These are phyloP conservation scores for Psix sp. DNA, from an alignment of 1,140 invertebrate species.

Conservation along the genomic window DNA sequence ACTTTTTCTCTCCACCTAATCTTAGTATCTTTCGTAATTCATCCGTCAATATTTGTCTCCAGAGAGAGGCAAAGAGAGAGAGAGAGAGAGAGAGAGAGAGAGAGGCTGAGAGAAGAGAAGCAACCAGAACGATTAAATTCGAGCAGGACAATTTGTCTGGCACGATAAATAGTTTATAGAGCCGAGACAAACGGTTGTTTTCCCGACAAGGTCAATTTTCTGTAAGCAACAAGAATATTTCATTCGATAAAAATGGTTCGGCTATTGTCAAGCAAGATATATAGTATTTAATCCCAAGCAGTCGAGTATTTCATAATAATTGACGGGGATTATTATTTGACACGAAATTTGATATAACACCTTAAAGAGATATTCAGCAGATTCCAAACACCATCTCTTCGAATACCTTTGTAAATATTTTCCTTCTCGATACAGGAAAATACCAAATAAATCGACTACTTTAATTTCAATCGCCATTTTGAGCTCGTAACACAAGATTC, in stretches of 20 bases:
- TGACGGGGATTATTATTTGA: constrained; percentile 23
- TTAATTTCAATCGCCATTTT: too few species aligned
- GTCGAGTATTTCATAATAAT: constrained; percentile 15
- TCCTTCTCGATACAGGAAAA: too few species aligned
- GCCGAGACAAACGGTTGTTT: neutral
- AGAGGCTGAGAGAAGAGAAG: too few species aligned
- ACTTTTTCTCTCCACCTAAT: constrained; percentile 17
- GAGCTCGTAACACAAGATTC: too few species aligned
- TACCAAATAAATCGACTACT: too few species aligned
- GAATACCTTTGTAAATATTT: too few species aligned
- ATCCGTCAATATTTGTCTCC: constrained; percentile 31
- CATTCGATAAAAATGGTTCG: constrained; percentile 20
- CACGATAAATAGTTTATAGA: constrained; percentile 6
- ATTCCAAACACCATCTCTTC: too few species aligned
- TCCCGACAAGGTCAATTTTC: neutral
- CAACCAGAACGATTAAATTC: too few species aligned
- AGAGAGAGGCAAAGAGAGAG: neutral
- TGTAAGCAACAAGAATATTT: constrained; percentile 10
- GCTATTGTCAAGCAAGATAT: constrained; percentile 4
- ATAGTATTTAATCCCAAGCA: constrained; percentile 9
- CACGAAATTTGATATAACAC: neutral
- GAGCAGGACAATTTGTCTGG: neutral
- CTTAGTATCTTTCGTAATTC: constrained; percentile 23
- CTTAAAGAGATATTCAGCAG: too few species aligned
- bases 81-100: too few species aligned